Evolutionary conservation across 2,888 invertebrate species (phyloP).

Genomic region (Linnaemya tessellans): DNA sequence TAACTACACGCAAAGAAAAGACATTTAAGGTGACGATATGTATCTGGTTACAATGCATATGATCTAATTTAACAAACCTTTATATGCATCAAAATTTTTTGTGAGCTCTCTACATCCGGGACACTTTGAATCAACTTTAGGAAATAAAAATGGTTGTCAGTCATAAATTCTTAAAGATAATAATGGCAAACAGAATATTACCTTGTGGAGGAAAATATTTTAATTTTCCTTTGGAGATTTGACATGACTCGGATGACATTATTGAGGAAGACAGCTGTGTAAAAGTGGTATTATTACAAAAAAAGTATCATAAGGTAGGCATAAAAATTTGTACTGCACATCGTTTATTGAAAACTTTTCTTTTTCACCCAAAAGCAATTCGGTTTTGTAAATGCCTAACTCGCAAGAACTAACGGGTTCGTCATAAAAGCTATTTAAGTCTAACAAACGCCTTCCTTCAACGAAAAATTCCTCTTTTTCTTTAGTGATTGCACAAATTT

Average conservation of each 20-base stretch:
- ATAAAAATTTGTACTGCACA: slow-evolving; percentile 48
- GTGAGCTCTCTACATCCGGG: slow-evolving; percentile 18
- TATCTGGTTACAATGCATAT: not conserved
- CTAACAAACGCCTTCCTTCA: slow-evolving; percentile 32
- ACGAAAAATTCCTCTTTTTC: not conserved
- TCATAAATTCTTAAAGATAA: slow-evolving; percentile 6
- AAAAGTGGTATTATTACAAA: slow-evolving; percentile 55
- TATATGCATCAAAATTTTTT: slow-evolving; percentile 2
- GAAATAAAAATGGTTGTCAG: slow-evolving; percentile 29
- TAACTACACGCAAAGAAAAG: no score
- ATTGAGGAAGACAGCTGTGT: slow-evolving; percentile 45
- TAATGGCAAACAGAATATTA: slow-evolving; percentile 21
- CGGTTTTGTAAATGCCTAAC: slow-evolving; percentile 27
- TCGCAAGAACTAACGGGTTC: slow-evolving; percentile 35
- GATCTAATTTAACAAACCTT: not conserved
- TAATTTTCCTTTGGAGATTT: slow-evolving; percentile 42
- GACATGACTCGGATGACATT: slow-evolving; percentile 28
- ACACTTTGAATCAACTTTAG: slow-evolving; percentile 42
- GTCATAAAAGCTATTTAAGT: slow-evolving; percentile 31
- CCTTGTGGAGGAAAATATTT: slow-evolving; percentile 49
- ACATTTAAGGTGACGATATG: no score
- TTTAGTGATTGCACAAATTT: slow-evolving; percentile 38
- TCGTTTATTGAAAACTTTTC: no score
- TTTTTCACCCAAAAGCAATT: slow-evolving; percentile 43
- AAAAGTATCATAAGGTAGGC: slow-evolving; percentile 33